phyloP scores from a whole-genome alignment of 2,888 invertebrate genomes.

The Drosophila siamana region DNA sequence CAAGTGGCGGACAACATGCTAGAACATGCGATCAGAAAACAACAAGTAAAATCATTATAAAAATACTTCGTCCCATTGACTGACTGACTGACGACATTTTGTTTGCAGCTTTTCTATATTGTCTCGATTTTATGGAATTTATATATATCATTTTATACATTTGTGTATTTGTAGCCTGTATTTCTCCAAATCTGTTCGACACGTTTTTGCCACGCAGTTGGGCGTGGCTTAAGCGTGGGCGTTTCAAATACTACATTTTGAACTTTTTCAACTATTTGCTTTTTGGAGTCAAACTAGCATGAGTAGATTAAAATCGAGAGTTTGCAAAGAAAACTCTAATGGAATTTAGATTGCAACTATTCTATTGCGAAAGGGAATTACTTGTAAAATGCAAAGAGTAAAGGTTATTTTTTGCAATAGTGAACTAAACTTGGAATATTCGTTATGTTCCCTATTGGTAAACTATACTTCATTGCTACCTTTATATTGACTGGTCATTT shows the following conservation, averaged over 20 bases:
- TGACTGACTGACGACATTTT: constrained; percentile 53
- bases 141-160: not conserved
- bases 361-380: not conserved
- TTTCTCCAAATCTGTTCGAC: not conserved
- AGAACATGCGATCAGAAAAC: constrained; percentile 52
- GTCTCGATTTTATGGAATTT: constrained; percentile 1
- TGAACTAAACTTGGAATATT: too few relatives aligned
- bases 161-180: not conserved
- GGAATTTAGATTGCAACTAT: constrained; percentile 13
- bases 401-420: not conserved
- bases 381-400: not conserved
- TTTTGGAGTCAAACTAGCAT: not conserved
- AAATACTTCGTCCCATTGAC: constrained; percentile 57
- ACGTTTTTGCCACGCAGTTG: constrained; percentile 27
- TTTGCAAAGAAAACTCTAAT: constrained; percentile 1
- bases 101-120: constrained; percentile 12
- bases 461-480: too few relatives aligned
- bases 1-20: constrained; percentile 21
- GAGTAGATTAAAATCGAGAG: not conserved
- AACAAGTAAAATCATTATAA: constrained; percentile 30
- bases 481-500: too few relatives aligned
- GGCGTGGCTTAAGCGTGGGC: constrained; percentile 7
- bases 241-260: not conserved
- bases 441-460: too few relatives aligned
- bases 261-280: constrained; percentile 1